phyloP scores from a whole-genome alignment of 92 coral and sea anemone genomes.

The Hydrozoanthus gracilis region DNA sequence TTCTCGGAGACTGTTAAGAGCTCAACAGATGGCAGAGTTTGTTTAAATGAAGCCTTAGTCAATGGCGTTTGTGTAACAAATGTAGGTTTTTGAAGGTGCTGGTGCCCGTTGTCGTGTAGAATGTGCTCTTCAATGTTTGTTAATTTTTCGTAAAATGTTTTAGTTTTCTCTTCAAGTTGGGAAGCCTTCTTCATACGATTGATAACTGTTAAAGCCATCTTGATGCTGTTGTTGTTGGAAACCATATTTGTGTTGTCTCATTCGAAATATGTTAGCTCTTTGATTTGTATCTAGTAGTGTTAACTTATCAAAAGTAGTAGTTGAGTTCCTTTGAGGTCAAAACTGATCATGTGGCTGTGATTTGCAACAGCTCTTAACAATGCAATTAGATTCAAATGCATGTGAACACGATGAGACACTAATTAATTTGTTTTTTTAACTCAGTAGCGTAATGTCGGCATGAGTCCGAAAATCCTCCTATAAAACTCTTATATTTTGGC shows the following conservation, averaged over 20 bases:
- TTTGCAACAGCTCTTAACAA: not conserved
- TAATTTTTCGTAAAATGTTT: slow-evolving; percentile 10
- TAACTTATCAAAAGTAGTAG: not conserved
- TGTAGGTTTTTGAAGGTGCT: slow-evolving; percentile 48
- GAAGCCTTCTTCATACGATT: not conserved
- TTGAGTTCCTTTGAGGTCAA: not conserved
- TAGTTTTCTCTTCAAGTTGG: not conserved
- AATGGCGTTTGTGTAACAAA: slow-evolving; percentile 52
- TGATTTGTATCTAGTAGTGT: not conserved
- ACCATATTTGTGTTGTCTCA: slow-evolving; percentile 19
- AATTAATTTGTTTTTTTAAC: too few relatives aligned
- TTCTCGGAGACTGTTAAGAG: slow-evolving; percentile 54
- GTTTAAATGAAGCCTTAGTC: slow-evolving; percentile 53
- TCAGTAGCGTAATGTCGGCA: not conserved
- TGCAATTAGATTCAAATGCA: not conserved
- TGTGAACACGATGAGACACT: not conserved
- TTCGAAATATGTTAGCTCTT: not conserved
- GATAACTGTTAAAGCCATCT: not conserved
- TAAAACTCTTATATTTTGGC: not conserved
- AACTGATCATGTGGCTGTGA: not conserved
- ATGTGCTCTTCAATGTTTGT: slow-evolving; percentile 6
- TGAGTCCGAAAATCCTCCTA: not conserved
- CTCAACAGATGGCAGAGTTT: slow-evolving; percentile 31
- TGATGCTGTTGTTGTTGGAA: not conserved
- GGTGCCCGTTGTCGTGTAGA: too few relatives aligned